Percentiles rank a stretch among this genome's conserved stretches.
Evolutionary conservation across 2,113 vertebrate genomes (phyloP).

Genomic region (Xiphias gladius): DNA sequence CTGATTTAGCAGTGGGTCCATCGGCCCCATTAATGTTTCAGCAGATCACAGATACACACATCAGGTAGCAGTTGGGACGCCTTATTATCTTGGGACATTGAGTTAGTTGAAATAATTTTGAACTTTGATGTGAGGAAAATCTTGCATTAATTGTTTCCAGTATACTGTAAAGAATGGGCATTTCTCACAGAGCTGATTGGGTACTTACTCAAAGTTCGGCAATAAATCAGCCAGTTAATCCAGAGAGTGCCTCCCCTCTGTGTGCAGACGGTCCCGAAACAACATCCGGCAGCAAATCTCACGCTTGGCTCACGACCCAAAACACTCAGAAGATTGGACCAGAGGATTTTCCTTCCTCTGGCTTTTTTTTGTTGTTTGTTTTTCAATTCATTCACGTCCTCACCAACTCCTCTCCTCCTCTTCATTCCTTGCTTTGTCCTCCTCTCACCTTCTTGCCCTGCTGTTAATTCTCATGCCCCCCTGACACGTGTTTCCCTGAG

Average conservation of each 20-base stretch:
- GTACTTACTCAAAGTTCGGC: constrained; percentile 46
- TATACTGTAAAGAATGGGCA: constrained; percentile 5
- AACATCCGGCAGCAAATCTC: constrained; percentile 66
- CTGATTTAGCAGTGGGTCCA: constrained; percentile 62
- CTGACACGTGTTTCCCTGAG: not conserved
- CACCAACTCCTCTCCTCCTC: not conserved
- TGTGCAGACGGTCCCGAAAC: constrained; percentile 34
- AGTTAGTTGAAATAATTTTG: not conserved
- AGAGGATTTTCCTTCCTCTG: constrained; percentile 28
- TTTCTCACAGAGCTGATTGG: constrained; percentile 33
- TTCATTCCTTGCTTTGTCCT: not conserved
- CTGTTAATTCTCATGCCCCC: constrained; percentile 6
- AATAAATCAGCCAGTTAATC: constrained; percentile 73
- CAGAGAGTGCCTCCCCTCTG: constrained; percentile 48
- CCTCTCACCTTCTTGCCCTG: not conserved
- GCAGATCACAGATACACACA: constrained; percentile 6
- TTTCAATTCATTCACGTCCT: not conserved
- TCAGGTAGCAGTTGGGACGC: not conserved
- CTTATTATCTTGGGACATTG: not conserved
- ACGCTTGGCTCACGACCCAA: constrained; percentile 58
- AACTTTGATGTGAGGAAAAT: not conserved
- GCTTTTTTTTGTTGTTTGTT: not conserved
- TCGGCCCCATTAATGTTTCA: constrained; percentile 55
- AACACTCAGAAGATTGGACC: constrained; percentile 53
- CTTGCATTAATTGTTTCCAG: constrained; percentile 6